Evolutionary conservation across 1,140 invertebrate species (phyloP), one percentile per base, ranked within the genome.

Genomic region (Episyrphus balteatus): DNA sequence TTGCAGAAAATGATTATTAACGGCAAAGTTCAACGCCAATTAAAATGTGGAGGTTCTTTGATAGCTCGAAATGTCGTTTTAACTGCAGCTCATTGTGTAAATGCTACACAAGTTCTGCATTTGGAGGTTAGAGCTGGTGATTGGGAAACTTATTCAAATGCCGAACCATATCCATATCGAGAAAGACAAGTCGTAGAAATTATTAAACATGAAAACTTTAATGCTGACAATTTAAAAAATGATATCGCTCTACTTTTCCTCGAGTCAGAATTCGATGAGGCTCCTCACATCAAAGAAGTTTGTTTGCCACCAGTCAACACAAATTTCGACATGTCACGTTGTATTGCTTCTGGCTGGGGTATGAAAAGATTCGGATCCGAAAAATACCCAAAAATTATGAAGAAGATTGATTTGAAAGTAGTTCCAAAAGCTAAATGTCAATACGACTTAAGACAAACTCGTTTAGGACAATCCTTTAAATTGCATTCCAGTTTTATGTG

Each of bases 101-200:
- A 54, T 19, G 53, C 54, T 40, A 58, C 64, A 44, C 37, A 63
- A 26, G 6, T 57, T 6, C 49, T 30, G 26, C 45, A 60, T 56
- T 51, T 56, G 30, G n/a, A 51, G 55, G 65, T 84, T 8, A 73
- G 84, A 7, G 78, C 81, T 5, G 85, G 85, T 11, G 84, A 87
- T 73, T 86, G 83, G 83, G 84, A 90, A 58, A 88, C 85, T 0
- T 82, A 88, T 60, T 82, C 79, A 0, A 80, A 75, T 44, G 74
- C 74, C 12, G 87, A 91, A 63, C 66, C 84, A 2, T 77, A 70
- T 37, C 76, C 78, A 0, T 80, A 87, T 61, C 83, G 86, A 58
- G 86, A 89, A 58, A 70, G 79, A 5, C 58, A 68, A 5, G 83
- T 88, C 0, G 58, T 59, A 0, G 68, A 70, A 31, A 68, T 83